Percentiles rank a stretch among this genome's conserved stretches.
Conservation (phyloP, 2,888 invertebrate genomes). For the Drosophila percnosoma region DNA sequence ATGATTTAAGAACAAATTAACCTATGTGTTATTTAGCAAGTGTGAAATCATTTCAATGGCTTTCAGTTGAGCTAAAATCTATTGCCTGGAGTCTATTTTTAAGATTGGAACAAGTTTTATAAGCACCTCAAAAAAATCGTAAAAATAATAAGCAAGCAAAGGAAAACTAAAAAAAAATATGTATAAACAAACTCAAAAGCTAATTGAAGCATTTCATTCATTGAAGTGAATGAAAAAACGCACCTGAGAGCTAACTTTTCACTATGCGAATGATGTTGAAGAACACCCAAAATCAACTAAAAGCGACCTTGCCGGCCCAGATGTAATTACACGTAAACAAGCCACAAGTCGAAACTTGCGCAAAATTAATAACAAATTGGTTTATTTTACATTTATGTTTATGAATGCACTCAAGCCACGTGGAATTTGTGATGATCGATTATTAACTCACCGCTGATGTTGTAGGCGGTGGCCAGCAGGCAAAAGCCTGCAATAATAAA, state of each 20-base stretch:
- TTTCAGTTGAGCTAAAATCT: conserved; percentile 26
- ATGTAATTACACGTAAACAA: conserved; percentile 63
- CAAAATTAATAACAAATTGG: conserved; percentile 22
- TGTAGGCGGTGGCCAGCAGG: conserved; percentile 66
- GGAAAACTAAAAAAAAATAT: neutral
- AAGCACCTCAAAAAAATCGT: conserved; percentile 57
- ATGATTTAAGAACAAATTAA: neutral
- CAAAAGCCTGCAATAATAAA: conserved; percentile 64
- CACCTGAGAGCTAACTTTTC: conserved; percentile 35
- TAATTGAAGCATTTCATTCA: conserved; percentile 61
- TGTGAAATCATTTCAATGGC: conserved; percentile 7
- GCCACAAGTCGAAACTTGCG: conserved; percentile 6
- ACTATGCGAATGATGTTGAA: conserved; percentile 14
- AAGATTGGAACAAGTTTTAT: conserved; percentile 44
- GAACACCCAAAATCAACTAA: conserved; percentile 28
- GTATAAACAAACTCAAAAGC: conserved; percentile 59
- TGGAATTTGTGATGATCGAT: conserved; percentile 25
- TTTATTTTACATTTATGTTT: conserved; percentile 34
- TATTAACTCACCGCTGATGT: conserved; percentile 66
- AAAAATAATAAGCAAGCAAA: conserved; percentile 30
- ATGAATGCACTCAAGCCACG: conserved; percentile 30
- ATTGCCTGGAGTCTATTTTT: conserved; percentile 48
- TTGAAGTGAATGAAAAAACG: conserved; percentile 29
- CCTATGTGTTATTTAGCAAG: neutral
- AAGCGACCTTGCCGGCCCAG: conserved; percentile 61